Evolutionary conservation across 2,113 vertebrate species (phyloP), one percentile per base, ranked within the genome.

Genomic region (Percina caprodes): DNA sequence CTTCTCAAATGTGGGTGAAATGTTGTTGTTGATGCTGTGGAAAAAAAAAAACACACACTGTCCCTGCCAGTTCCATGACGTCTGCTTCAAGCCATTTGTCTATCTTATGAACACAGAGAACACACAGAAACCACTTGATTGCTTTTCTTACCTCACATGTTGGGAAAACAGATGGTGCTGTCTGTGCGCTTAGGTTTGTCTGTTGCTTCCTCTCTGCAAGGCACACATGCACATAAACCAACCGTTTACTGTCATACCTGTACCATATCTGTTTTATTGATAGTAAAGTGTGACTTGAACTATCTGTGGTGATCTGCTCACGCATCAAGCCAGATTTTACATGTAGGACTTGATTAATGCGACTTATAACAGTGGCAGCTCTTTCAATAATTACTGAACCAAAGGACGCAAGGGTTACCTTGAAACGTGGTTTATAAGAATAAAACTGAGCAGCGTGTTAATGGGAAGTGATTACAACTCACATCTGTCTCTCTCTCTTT

Each of bases 71-170:
- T 62, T 80, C 6, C 5, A 0, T 8, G 61, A 45, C 0, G 0
- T 69, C 55, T 71, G 65, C 2, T 7, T 54, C 6, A 9, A 9
- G 18, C 5, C 3, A 24, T 49, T 48, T 1, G 33, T 49, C 52
- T 33, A 1, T 13, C 4, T 35, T 13, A 33, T 6, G 3, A 3
- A 12, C 5, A 35, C 42, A 79, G 33, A 66, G 21, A 78, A 59
- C 58, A 79, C 61, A 59, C 42, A 69, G 1, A 87, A 87, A 89
- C 56, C 58, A 77, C 60, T 35, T 12, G 0, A 19, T 66, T 74
- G 69, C 21, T 55, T 23, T 45, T 54, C 62, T 46, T 24, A n/a
- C 55, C 2, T 73, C 55, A 71, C 1, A 2, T 30, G 14, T 63
- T n/a, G 24, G 8, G 12, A 68, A 65, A 79, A 52, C 35, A 75